A percentile compares a stretch with the other conserved stretches of the same genome.
These are phyloP conservation scores for Conops quadrifasciatus DNA, from an alignment of 2,888 invertebrate species.

Conservation along the genomic window DNA sequence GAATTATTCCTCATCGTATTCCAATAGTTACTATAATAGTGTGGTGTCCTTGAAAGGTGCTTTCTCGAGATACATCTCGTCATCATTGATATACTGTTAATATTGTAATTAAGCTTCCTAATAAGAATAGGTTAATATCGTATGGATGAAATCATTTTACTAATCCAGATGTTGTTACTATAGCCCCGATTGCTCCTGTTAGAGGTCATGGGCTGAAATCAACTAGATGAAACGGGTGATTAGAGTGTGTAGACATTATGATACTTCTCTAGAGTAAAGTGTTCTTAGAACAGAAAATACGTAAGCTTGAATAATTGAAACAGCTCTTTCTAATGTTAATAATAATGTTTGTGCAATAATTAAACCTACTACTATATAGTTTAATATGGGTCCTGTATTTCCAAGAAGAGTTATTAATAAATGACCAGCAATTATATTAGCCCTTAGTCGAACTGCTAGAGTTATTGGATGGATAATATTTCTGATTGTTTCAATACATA, in stretches of 20 bases:
- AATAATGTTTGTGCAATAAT: too few species aligned
- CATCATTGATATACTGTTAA: constrained; percentile 71
- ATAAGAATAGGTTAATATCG: constrained; percentile 66
- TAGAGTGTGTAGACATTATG: constrained; percentile 64
- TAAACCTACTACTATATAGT: too few species aligned
- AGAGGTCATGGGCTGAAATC: constrained; percentile 74
- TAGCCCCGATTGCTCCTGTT: constrained; percentile 69
- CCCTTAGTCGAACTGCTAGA: too few species aligned
- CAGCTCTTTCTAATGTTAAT: too few species aligned
- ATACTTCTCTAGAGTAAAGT: constrained; percentile 74
- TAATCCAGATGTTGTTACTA: constrained; percentile 64
- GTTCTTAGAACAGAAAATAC: constrained; percentile 71
- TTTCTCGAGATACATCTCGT: constrained; percentile 75
- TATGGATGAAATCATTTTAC: constrained; percentile 71
- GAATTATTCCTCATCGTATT: constrained; percentile 75
- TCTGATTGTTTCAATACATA: constrained; percentile 59
- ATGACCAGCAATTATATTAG: neutral
- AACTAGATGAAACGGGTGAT: constrained; percentile 74
- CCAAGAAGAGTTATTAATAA: neutral
- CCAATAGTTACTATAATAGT: constrained; percentile 69
- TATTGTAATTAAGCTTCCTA: constrained; percentile 59
- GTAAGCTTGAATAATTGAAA: too few species aligned
- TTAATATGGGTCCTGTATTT: neutral
- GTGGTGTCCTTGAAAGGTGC: constrained; percentile 73
- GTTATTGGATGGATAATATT: too few species aligned